Conservation (phyloP, 2,888 invertebrate species). For the Scaptomyza reducta region DNA sequence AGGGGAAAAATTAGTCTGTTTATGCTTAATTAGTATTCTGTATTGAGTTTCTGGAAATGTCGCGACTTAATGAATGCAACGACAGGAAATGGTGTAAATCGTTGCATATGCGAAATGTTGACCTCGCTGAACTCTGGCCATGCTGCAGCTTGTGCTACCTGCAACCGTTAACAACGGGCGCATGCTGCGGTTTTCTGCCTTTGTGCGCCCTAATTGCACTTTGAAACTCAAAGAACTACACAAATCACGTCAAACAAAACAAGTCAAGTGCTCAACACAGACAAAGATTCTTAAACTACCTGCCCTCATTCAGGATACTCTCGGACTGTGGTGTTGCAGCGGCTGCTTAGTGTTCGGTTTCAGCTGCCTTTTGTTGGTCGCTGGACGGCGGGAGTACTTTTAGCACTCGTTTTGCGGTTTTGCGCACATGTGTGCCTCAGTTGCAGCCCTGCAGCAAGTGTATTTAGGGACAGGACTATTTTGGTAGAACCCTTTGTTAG, state of each 20-base stretch:
- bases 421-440: constrained; percentile 47
- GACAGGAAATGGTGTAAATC: constrained; percentile 61
- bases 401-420: constrained; percentile 75
- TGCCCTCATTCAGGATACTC: constrained; percentile 50
- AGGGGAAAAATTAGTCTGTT: constrained; percentile 71
- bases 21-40: constrained; percentile 79
- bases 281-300: constrained; percentile 49
- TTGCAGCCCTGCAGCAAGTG: constrained; percentile 20
- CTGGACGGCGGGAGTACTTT: constrained; percentile 58
- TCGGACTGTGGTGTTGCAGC: constrained; percentile 26
- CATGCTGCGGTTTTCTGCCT: constrained; percentile 73
- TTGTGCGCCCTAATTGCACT: constrained; percentile 60
- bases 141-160: constrained; percentile 46
- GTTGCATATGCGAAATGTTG: constrained; percentile 40
- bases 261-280: constrained; percentile 68
- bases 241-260: constrained; percentile 65
- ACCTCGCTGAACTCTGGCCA: constrained; percentile 43
- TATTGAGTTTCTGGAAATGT: constrained; percentile 50
- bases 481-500: constrained; percentile 1
- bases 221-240: constrained; percentile 42
- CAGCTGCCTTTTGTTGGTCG: constrained; percentile 35
- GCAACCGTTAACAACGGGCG: constrained; percentile 46
- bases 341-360: constrained; percentile 37
- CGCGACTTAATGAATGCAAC: constrained; percentile 20
- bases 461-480: constrained; percentile 7